Evolutionary conservation across 2,113 vertebrate species (phyloP).

Genomic region (Ariopsis seemanni): DNA sequence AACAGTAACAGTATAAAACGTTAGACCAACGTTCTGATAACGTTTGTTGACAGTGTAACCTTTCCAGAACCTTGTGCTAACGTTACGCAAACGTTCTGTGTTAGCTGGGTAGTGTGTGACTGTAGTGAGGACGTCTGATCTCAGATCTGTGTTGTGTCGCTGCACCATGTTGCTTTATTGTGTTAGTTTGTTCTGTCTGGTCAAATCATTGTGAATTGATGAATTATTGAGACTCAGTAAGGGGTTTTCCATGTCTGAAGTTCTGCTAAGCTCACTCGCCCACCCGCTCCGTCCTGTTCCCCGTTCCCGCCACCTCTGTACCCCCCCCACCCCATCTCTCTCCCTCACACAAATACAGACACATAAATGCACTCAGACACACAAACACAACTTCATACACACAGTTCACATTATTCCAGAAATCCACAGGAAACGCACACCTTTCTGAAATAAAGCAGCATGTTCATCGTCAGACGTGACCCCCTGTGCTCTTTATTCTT

Average conservation of each 20-base stretch:
- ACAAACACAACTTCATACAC: constrained; percentile 25
- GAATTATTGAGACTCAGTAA: constrained; percentile 62
- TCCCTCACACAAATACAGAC: not conserved
- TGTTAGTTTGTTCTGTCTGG: not conserved
- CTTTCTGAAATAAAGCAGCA: not conserved
- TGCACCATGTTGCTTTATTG: not conserved
- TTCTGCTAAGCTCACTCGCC: constrained; percentile 21
- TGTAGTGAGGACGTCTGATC: constrained; percentile 24
- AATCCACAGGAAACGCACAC: constrained; percentile 18
- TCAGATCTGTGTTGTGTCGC: not conserved
- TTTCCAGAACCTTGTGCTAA: no score
- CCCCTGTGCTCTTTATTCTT: constrained; percentile 12
- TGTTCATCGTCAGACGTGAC: not conserved
- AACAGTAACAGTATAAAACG: no score
- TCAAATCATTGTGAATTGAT: constrained; percentile 45
- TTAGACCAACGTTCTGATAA: no score
- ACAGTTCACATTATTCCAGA: constrained; percentile 7
- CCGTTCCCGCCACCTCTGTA: not conserved
- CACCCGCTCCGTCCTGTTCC: not conserved
- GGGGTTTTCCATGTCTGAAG: constrained; percentile 59
- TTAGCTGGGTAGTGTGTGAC: constrained; percentile 40
- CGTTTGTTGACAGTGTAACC: no score
- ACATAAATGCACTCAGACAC: constrained; percentile 4
- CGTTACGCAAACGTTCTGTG: no score
- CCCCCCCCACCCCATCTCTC: not conserved